A percentile compares a stretch with the other conserved stretches of the same genome.
Conservation (phyloP, 2,888 invertebrate genomes). For the Hololepta plana region DNA sequence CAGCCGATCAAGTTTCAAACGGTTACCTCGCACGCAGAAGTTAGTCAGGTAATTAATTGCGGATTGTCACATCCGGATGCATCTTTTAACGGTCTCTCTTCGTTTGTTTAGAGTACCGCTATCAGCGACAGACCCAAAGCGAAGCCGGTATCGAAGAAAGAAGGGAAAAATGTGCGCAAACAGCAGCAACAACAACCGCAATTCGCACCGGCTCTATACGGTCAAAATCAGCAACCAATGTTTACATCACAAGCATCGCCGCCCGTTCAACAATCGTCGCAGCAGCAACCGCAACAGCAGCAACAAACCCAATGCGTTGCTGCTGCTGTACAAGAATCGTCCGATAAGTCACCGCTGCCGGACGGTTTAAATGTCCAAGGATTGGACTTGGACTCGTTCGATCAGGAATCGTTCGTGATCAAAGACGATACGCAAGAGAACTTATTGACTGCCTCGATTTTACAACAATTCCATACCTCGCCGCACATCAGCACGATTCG, state of each 20-base stretch:
- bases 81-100: slow-evolving; percentile 3
- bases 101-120: slow-evolving; percentile 34
- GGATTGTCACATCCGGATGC: too few species aligned
- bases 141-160: slow-evolving; percentile 64
- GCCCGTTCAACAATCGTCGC: slow-evolving; percentile 15
- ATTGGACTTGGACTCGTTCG: slow-evolving; percentile 20
- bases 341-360: slow-evolving; percentile 15
- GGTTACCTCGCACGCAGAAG: slow-evolving; percentile 34
- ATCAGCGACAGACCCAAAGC: slow-evolving; percentile 73
- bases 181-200: slow-evolving; percentile 27
- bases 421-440: slow-evolving; percentile 23
- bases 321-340: slow-evolving; percentile 10
- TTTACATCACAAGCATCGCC: too few species aligned
- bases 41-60: slow-evolving; percentile 31
- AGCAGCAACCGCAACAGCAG: slow-evolving; percentile 17
- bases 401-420: slow-evolving; percentile 18
- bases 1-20: slow-evolving; percentile 24
- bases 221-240: slow-evolving; percentile 24
- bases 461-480: slow-evolving; percentile 24
- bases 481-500: slow-evolving; percentile 15
- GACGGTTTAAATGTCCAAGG: slow-evolving; percentile 19
- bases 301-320: slow-evolving; percentile 14
- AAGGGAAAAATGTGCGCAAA: slow-evolving; percentile 54
- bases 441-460: slow-evolving; percentile 22
- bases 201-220: slow-evolving; percentile 24